phyloP scores from a whole-genome alignment of 92 coral and sea anemone genomes.

The Micromussa lordhowensis region DNA sequence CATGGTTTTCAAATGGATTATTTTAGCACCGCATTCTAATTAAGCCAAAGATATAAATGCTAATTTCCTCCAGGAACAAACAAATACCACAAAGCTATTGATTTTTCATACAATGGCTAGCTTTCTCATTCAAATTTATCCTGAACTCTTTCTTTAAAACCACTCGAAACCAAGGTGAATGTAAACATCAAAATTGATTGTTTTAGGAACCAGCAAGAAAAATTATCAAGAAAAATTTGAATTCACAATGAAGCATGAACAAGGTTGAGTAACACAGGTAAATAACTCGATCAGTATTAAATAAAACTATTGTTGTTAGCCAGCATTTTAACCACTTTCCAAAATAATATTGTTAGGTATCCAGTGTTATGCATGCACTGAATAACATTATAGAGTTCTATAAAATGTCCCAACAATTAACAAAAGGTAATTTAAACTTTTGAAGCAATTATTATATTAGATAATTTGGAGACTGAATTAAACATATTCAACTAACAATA shows the following conservation, averaged over 20 bases:
- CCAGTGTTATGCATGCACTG: neutral
- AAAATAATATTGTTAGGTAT: neutral
- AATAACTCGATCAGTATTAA: neutral
- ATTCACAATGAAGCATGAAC: neutral
- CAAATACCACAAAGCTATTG: slow-evolving; percentile 1
- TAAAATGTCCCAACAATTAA: neutral
- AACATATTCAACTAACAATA: neutral
- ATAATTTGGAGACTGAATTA: too few species aligned
- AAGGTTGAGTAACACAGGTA: neutral
- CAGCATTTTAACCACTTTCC: neutral
- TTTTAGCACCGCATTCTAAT: neutral
- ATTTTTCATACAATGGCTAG: neutral
- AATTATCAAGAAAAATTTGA: neutral
- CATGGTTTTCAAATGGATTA: neutral
- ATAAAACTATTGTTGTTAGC: neutral
- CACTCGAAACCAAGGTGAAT: neutral
- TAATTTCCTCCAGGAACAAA: slow-evolving; percentile 30
- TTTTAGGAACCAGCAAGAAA: slow-evolving; percentile 51
- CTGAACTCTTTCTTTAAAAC: neutral
- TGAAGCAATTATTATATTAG: too few species aligned
- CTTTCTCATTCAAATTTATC: neutral
- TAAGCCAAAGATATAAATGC: neutral
- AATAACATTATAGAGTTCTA: neutral
- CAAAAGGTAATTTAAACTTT: neutral
- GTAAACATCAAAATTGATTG: slow-evolving; percentile 6